Base-by-base conservation (phyloP, 2,888 invertebrate genomes). In the Yponomeuta evonymella region DNA sequence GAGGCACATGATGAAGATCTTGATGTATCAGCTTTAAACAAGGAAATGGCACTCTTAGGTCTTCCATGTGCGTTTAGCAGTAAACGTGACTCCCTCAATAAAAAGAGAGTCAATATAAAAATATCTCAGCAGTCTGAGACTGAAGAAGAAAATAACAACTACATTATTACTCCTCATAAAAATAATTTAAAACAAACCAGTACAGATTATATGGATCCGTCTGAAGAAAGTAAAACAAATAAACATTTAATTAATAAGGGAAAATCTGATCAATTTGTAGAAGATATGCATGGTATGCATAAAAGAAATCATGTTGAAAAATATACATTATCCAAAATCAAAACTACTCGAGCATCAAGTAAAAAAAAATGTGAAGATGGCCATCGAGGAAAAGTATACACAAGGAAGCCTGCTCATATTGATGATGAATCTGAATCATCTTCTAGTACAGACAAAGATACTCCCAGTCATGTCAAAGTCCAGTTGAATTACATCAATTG, bases 11-110 rank as follows among this genome's bases (percentile, higher is more conserved):
- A 15, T 58, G 51, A 51, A 12, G 12, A 15, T 15, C 6, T 15
- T 58, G 12, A 15, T 58, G 51, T 12, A 58, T 58, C 43, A 43
- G 5, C 43, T 43, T 5, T 58, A 58, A 58, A 58, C 15, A 58
- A 15, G 5, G 77, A 76, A 71, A 75, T 82, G 69, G 48, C 71
- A 70, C 73, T 75, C 68, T 80, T 81, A 72, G 82, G 81, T 8
- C 77, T 84, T 30, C 87, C 86, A 71, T 77, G 74, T 70, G 72
- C 78, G 71, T 85, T 85, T 78, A 74, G 75, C 6, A 79, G 75
- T 71, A 71, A 58, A 58, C n/a, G 23, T 29, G 64, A 70, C 43
- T 43, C 43, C 9, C 43, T 43, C 8, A 43, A 43, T 58, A 11
- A 67, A 48, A 33, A 69, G 23, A 65, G 67, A 15, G 36, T 15